A percentile compares a stretch with the other conserved stretches of the same genome.
phyloP scores from a whole-genome alignment of 2,797 vertebrate species.

The Lacerta bilineata region DNA sequence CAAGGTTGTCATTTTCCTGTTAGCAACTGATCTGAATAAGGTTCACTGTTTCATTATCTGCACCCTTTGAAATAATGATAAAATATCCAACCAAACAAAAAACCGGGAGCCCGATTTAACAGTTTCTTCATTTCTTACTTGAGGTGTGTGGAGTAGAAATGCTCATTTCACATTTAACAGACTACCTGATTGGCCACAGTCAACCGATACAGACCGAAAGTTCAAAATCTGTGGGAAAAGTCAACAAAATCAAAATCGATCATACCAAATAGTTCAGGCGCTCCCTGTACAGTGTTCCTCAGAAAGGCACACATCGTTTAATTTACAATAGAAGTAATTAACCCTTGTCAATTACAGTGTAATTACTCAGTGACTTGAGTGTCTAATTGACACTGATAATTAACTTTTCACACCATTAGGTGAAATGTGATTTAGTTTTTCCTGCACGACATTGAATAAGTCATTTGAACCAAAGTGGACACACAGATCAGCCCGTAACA shows the following conservation, averaged over 20 bases:
- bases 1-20: conserved; percentile 5
- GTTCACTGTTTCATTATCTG: not conserved
- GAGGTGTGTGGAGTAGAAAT: fast-evolving
- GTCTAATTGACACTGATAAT: conserved; percentile 52
- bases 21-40: not conserved
- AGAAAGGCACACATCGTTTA: not conserved
- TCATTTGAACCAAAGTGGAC: conserved; percentile 49
- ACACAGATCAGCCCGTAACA: conserved; percentile 57
- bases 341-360: conserved; percentile 54
- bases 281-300: not conserved
- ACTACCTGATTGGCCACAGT: not conserved
- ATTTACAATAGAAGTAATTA: conserved; percentile 10
- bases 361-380: conserved; percentile 25
- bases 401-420: conserved; percentile 23
- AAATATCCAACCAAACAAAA: fast-evolving
- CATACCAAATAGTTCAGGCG: not conserved
- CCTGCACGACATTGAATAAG: not conserved
- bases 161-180: not conserved
- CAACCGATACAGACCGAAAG: not conserved
- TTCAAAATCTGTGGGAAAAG: conserved; percentile 32
- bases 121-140: not conserved
- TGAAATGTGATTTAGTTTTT: conserved; percentile 45
- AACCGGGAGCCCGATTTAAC: fast-evolving
- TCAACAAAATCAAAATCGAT: conserved; percentile 1
- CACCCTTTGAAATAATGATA: not conserved